Percentiles rank a stretch among this genome's conserved stretches.
These are phyloP conservation scores for Trimorus sp. DNA, from an alignment of 2,888 invertebrate genomes.

Conservation along the genomic window DNA sequence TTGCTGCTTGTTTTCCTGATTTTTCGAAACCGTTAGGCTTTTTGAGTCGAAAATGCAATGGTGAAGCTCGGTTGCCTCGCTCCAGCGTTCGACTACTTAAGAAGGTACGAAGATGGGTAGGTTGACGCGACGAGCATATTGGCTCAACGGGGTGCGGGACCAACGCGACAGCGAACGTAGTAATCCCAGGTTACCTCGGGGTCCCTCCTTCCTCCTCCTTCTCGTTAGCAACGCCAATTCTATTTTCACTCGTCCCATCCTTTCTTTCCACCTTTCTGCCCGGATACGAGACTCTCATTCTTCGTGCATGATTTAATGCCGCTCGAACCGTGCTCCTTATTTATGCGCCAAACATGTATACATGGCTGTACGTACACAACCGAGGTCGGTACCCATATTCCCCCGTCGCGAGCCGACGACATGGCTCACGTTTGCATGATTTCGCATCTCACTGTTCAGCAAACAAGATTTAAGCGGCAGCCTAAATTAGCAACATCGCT, in stretches of 20 bases:
- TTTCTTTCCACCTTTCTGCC: conserved; percentile 65
- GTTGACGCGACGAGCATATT: conserved; percentile 79
- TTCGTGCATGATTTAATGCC: conserved; percentile 80
- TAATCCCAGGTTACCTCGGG: conserved; percentile 66
- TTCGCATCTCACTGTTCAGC: conserved; percentile 74
- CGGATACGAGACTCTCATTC: conserved; percentile 77
- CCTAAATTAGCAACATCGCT: conserved; percentile 38
- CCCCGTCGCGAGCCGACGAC: conserved; percentile 69
- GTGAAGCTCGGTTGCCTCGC: conserved; percentile 43
- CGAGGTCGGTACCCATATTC: conserved; percentile 75
- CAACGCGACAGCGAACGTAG: conserved; percentile 72
- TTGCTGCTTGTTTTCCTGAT: not conserved
- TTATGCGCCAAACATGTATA: conserved; percentile 80
- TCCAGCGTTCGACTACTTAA: conserved; percentile 77
- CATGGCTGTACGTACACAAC: conserved; percentile 73
- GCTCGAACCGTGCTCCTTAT: conserved; percentile 78
- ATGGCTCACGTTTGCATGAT: conserved; percentile 72
- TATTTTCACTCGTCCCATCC: conserved; percentile 61
- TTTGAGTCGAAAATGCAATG: conserved; percentile 31
- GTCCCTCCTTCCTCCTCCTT: conserved; percentile 55
- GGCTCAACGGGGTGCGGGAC: conserved; percentile 78
- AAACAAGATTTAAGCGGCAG: conserved; percentile 43
- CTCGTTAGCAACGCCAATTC: conserved; percentile 55
- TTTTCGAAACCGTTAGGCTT: conserved; percentile 28
- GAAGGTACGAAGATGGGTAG: conserved; percentile 78